Base-by-base conservation (phyloP, 2,797 vertebrate species). In the Pterois miles region DNA sequence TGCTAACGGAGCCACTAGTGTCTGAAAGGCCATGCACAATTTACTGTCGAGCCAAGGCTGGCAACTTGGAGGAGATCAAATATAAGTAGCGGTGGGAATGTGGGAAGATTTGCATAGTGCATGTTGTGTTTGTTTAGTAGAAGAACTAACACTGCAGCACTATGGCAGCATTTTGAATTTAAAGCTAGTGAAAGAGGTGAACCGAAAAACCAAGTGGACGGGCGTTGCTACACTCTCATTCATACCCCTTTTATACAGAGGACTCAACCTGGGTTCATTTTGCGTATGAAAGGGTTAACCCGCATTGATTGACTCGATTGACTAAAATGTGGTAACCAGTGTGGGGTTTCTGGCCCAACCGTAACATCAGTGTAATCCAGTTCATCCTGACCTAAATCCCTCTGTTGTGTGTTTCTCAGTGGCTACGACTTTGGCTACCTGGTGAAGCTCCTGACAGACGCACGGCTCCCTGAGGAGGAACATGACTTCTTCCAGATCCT, bases 361-460 rank as follows among this genome's bases (percentile, higher is more conserved):
- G 11, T 25, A 16, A 10, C 34, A 10, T 36, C 38, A 38, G 27
- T 64, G 13, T 43, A n/a, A n/a, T 29, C 8, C 20, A 6, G 13
- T 33, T 34, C 11, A 16, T 12, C 46, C 52, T 43, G 38, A 46
- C 34, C 52, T 4, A 2, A 52, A n/a, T 4, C 43, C 23, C 13
- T 20, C 2, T 7, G 7, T 16, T 33, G 34, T 69, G 25, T 70
- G 1, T 23, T 34, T 86, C 71, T 22, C 83, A 99, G 98, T 46
- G 98, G 98, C 62, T 99, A 99, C 83, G 98, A 99, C 90, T 99
- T 99, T 6, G 98, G 98, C 73, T 99, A 99, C 94, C 95, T 99
- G 96, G 98, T 99, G 86, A 99, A 99, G 91, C 94, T 99, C 34
- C 95, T 99, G 76, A 99, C 98, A 2, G 98, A 99, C 76, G 96